Conservation (phyloP, 2,797 vertebrate species). For the Otolemur crassicaudatus region DNA sequence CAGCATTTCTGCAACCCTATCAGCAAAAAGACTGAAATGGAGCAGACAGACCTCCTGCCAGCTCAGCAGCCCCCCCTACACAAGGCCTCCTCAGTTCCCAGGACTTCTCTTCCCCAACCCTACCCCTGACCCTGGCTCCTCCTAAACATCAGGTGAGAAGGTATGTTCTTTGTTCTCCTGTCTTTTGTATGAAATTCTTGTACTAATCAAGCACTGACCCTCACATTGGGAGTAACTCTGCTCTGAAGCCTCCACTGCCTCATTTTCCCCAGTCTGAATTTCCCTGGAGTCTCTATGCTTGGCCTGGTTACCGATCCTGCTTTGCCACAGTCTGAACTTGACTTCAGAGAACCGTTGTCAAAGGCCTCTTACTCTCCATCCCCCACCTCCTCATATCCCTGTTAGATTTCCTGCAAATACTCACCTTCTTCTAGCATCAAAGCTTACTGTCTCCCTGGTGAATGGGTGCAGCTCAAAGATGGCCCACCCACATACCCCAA, state of each 20-base stretch:
- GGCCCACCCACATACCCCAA: background rate
- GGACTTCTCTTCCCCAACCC: slow-evolving; percentile 39
- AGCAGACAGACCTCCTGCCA: slow-evolving; percentile 32
- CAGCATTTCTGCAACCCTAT: slow-evolving; percentile 32
- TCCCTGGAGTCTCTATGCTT: background rate
- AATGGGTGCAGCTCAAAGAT: background rate
- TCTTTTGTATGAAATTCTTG: background rate
- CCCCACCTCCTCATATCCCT: background rate
- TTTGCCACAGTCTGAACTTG: slow-evolving; percentile 35
- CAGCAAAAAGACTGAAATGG: slow-evolving; percentile 13
- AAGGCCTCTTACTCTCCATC: background rate
- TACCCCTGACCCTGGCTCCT: background rate
- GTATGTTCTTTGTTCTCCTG: slow-evolving; percentile 20
- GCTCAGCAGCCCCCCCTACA: background rate
- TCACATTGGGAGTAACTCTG: background rate
- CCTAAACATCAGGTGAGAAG: slow-evolving; percentile 21
- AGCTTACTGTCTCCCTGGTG: background rate
- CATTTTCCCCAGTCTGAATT: background rate
- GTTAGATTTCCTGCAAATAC: slow-evolving; percentile 42
- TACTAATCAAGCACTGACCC: slow-evolving; percentile 21
- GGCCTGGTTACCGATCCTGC: background rate
- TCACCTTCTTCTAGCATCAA: background rate
- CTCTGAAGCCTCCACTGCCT: slow-evolving; percentile 12
- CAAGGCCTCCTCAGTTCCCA: background rate
- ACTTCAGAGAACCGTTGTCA: slow-evolving; percentile 11